Percentiles rank a stretch among this genome's conserved stretches.
Conservation (phyloP, 2,888 invertebrate species). For the Amiota communis region DNA sequence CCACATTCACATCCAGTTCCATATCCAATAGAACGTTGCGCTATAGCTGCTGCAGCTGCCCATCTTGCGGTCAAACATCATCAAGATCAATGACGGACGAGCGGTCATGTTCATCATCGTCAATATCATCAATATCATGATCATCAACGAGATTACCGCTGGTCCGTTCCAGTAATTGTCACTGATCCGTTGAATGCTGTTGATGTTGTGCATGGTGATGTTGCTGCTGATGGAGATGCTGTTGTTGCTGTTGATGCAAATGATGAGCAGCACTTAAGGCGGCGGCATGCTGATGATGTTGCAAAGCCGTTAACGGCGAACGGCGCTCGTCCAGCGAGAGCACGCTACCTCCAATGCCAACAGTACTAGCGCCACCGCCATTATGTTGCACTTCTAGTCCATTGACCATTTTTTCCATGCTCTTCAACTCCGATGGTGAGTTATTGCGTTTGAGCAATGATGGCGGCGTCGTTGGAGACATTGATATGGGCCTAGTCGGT, state of each 20-base stretch:
- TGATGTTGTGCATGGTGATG: conserved; percentile 38
- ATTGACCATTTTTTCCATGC: conserved; percentile 98
- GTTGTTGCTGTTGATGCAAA: conserved; percentile 46
- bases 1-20: background rate
- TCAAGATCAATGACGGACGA: conserved; percentile 73
- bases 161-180: conserved; percentile 72
- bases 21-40: conserved; percentile 25
- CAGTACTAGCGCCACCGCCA: conserved; percentile 58
- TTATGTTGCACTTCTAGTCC: conserved; percentile 90
- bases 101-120: conserved; percentile 66
- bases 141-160: conserved; percentile 36
- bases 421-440: conserved; percentile 85
- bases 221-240: conserved; percentile 43
- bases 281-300: conserved; percentile 49
- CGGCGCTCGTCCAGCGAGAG: conserved; percentile 29
- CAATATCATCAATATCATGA: conserved; percentile 58
- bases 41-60: conserved; percentile 56
- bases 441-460: conserved; percentile 69
- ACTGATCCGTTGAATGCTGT: conserved; percentile 68
- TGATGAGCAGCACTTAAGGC: conserved; percentile 59
- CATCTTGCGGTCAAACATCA: conserved; percentile 72
- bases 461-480: conserved; percentile 75
- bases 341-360: conserved; percentile 32
- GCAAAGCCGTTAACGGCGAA: conserved; percentile 44
- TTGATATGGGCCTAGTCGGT: conserved; percentile 73